phyloP scores from a whole-genome alignment of 2,888 invertebrate genomes.

The Ichneumon xanthorius region DNA sequence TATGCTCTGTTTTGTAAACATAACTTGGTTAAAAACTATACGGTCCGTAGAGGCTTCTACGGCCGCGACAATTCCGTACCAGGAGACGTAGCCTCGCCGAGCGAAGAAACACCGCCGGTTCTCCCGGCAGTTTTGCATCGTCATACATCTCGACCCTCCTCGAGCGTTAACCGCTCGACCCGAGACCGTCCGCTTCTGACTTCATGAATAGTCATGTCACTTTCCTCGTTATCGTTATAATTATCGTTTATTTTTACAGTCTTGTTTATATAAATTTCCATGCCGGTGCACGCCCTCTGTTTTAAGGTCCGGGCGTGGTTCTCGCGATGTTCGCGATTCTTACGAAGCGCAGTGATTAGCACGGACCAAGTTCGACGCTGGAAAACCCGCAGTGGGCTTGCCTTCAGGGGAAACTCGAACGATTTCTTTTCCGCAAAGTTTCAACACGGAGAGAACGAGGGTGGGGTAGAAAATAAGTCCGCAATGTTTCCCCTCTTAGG shows the following conservation, averaged over 20 bases:
- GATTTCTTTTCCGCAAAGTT: constrained; percentile 14
- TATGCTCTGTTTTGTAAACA: constrained; percentile 5
- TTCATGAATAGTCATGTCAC: constrained; percentile 45
- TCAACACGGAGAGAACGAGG: constrained; percentile 18
- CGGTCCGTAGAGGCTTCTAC: not conserved
- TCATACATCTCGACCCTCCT: constrained; percentile 7
- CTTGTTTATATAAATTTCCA: constrained; percentile 9
- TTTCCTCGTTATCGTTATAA: constrained; percentile 20
- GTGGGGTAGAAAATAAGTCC: constrained; percentile 16
- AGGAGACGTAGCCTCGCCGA: not conserved
- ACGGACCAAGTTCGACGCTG: not conserved
- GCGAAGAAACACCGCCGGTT: not conserved
- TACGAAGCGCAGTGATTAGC: not conserved
- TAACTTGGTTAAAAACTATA: not conserved
- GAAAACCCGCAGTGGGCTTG: not conserved
- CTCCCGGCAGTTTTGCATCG: constrained; percentile 22
- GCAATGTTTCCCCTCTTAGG: not conserved
- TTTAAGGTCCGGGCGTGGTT: not conserved
- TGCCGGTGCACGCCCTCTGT: not conserved
- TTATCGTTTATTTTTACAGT: constrained; percentile 18
- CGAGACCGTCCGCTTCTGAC: not conserved
- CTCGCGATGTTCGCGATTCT: not conserved
- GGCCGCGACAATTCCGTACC: not conserved
- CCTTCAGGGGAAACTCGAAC: not conserved
- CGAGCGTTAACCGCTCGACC: constrained; percentile 11